A percentile compares a stretch with the other conserved stretches of the same genome.
Conservation (phyloP, 2,797 vertebrate genomes). For the Cichlasoma orientale region DNA sequence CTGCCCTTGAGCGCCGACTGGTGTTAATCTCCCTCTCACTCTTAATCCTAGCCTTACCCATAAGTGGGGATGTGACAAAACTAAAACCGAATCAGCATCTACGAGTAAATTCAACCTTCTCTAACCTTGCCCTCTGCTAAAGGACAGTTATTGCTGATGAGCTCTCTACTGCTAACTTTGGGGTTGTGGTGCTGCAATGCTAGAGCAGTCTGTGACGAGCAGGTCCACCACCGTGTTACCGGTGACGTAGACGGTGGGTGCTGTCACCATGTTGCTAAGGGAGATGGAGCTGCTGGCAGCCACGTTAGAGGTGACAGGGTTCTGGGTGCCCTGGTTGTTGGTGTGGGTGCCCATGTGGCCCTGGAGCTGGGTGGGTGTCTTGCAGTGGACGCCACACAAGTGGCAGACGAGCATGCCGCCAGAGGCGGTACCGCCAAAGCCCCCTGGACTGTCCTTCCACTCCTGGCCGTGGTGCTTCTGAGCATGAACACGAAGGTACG, state of each 20-base stretch:
- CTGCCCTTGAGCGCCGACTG: constrained; percentile 24
- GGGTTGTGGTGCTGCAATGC: constrained; percentile 79
- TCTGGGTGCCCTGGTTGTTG: constrained; percentile 63
- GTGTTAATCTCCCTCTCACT: constrained; percentile 20
- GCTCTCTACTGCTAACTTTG: constrained; percentile 81
- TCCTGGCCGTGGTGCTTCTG: constrained; percentile 94
- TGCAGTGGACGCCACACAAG: constrained; percentile 92
- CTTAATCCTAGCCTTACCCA: constrained; percentile 35
- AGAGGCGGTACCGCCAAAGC: constrained; percentile 79
- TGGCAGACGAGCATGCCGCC: constrained; percentile 87
- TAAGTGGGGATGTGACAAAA: constrained; percentile 40
- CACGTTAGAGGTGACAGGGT: constrained; percentile 67
- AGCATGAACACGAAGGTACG: constrained; percentile 91
- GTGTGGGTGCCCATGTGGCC: constrained; percentile 91
- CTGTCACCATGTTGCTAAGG: constrained; percentile 81
- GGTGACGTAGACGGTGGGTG: constrained; percentile 78
- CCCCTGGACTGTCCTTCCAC: constrained; percentile 89
- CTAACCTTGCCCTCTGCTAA: constrained; percentile 54
- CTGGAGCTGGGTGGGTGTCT: constrained; percentile 92
- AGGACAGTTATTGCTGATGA: constrained; percentile 52
- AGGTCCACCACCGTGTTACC: constrained; percentile 81
- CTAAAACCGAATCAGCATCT: constrained; percentile 61
- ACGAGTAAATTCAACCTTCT: constrained; percentile 49
- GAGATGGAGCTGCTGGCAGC: constrained; percentile 74
- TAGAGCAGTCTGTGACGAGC: constrained; percentile 84